Conservation (phyloP, 1,140 invertebrate genomes). For the Spodoptera frugiperda region DNA sequence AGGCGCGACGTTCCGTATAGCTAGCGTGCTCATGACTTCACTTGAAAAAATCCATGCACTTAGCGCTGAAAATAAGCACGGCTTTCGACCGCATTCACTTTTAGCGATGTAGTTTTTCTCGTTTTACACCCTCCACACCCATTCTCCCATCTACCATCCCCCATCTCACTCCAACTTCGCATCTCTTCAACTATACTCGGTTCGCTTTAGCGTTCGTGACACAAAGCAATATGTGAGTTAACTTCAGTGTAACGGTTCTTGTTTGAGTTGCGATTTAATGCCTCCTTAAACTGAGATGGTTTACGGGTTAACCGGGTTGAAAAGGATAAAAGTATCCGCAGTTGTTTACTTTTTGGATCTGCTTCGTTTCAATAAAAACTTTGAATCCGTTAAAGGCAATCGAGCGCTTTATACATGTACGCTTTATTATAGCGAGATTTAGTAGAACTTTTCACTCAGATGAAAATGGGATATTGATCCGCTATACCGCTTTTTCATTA, state of each 20-base stretch:
- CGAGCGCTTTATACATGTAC: conserved; percentile 43
- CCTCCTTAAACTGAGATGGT: conserved; percentile 85
- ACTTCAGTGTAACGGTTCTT: conserved; percentile 84
- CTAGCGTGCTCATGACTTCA: conserved; percentile 71
- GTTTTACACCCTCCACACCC: conserved; percentile 83
- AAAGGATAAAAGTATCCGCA: conserved; percentile 80
- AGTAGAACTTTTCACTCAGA: conserved; percentile 41
- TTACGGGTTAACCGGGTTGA: conserved; percentile 83
- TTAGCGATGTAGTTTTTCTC: conserved; percentile 86
- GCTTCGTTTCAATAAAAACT: conserved; percentile 75
- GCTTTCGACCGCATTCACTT: conserved; percentile 86
- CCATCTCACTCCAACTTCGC: conserved; percentile 72
- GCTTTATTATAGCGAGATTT: conserved; percentile 49
- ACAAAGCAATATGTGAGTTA: conserved; percentile 86
- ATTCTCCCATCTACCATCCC: conserved; percentile 73
- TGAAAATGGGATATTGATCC: conserved; percentile 35
- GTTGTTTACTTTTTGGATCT: conserved; percentile 80
- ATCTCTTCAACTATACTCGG: conserved; percentile 68
- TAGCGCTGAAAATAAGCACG: conserved; percentile 83
- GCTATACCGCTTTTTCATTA: conserved; percentile 38
- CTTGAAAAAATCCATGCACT: conserved; percentile 86
- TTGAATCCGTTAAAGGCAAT: conserved; percentile 72
- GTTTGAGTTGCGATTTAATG: conserved; percentile 86
- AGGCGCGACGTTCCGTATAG: conserved; percentile 49
- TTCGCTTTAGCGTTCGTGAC: conserved; percentile 84